These are phyloP conservation scores for Dasyornis broadbenti DNA, from an alignment of 2,113 vertebrate genomes.

Conservation along the genomic window DNA sequence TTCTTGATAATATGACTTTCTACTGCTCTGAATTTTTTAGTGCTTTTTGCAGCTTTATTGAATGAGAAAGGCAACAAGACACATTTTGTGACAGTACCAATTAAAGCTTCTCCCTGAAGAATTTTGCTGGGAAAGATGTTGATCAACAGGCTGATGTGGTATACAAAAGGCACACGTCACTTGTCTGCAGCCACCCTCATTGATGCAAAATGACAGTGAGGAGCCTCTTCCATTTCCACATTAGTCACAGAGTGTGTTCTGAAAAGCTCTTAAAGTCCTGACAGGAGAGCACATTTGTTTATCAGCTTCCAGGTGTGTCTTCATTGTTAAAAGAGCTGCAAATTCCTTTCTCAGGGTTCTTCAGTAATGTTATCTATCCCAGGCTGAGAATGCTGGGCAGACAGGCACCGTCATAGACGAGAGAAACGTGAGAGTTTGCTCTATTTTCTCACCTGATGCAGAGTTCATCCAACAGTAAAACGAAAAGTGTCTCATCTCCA, in stretches of 20 bases:
- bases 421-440: neutral
- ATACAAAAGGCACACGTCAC: neutral
- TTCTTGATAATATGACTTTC: neutral
- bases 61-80: neutral
- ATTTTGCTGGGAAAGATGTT: neutral
- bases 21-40: neutral
- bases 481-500: neutral
- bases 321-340: neutral
- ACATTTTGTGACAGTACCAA: neutral
- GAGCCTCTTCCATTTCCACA: neutral
- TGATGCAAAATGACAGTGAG: neutral
- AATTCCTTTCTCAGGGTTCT: neutral
- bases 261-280: neutral
- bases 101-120: constrained; percentile 31
- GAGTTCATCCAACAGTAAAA: neutral
- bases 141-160: constrained; percentile 6
- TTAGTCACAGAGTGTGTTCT: neutral
- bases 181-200: neutral
- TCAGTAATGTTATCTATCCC: neutral
- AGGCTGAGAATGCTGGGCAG: accelerated
- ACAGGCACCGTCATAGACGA: accelerated
- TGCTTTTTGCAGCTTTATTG: neutral
- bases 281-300: neutral
- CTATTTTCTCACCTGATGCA: neutral
- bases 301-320: neutral